Base-by-base conservation (phyloP, 2,113 vertebrate genomes). In the Gobiocypris rarus region DNA sequence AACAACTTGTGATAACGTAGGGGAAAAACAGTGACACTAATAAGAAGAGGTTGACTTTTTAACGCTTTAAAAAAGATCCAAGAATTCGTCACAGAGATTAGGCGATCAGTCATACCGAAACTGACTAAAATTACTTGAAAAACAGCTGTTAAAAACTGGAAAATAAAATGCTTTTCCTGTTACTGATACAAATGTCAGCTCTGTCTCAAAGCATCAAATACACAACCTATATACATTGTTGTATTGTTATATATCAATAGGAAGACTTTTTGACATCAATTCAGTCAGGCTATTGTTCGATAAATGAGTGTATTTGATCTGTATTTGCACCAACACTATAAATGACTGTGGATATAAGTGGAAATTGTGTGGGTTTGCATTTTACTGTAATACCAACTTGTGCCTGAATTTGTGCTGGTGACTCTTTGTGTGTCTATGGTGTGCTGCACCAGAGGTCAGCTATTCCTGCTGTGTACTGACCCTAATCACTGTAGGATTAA, bases 381-480 rank as follows among this genome's bases (percentile, higher is more conserved):
- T 83, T 48, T 19, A 7, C 45, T 54, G 1, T 59, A 19, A 75
- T 26, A 22, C 9, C 11, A 41, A 56, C 28, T 22, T 11, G 26
- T 17, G 10, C n/a, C n/a, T n/a, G n/a, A n/a, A n/a, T n/a, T n/a
- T n/a, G 48, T 19, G 26, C n/a, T 22, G 9, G 14, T 50, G 24
- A 34, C 74, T 76, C 24, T 54, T 31, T 43, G 31, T 73, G 19
- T 45, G 59, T 67, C 56, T 10, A 43, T 56, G 28, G 43, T 86
- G 58, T 63, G 75, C 38, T 19, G 26, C 2, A 58, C 65, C 67
- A 56, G 38, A 71, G 54, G 43, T 76, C 43, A 83, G 81, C 75
- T 89, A 90, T 91, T 92, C 89, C 88, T 56, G 70, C 84, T 83
- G 59, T 86, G 84, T 11, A 4, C 63, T 83, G 85, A 86, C 63